Evolutionary conservation across 1,140 invertebrate species (phyloP), one percentile per base, ranked within the genome.

Genomic region (Gerris buenoi): DNA sequence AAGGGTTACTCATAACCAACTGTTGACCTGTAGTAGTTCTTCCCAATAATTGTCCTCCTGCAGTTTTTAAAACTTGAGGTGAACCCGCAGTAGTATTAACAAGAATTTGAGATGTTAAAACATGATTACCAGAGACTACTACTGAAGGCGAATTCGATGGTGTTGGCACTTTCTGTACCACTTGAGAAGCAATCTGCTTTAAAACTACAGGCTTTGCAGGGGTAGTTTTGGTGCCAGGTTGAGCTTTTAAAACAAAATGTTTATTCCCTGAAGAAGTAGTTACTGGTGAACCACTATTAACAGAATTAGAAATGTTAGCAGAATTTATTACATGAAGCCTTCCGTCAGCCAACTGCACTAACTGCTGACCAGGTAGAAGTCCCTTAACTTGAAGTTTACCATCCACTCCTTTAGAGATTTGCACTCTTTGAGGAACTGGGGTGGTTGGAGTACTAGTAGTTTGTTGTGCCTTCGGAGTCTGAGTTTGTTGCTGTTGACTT

Each of bases 381-480:
- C 94, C 95, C 67, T 90, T 84, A 1, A 97, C 92, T 76, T 93
- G 91, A 0, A 97, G 79, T 78, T 95, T 93, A 22, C 93, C 93
- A 77, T 95, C 91, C 0, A 90, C 87, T 0, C 87, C 86, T 72
- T 91, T 86, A 70, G 94, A 86, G 67, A 97, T 93, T 80, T 95
- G 93, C 27, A 97, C 88, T 75, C 90, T 88, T 74, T 91, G 88
- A 65, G 83, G 85, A 27, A 70, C 64, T 2, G 5, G 33, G 5
- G 33, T 10, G 18, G 33, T 46, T 10, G 33, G 5, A 46, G 33
- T 5, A 10, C 5, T 46, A 10, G 33, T 46, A 10, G 33, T 5
- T 18, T 46, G 33, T n/a, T n/a, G n/a, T n/a, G n/a, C n/a, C n/a
- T n/a, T n/a, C n/a, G n/a, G n/a, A 46, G 18, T 18, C 3, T 28